A percentile compares a stretch with the other conserved stretches of the same genome.
Conservation (phyloP, 2,888 invertebrate genomes). For the Tridacna gigas region DNA sequence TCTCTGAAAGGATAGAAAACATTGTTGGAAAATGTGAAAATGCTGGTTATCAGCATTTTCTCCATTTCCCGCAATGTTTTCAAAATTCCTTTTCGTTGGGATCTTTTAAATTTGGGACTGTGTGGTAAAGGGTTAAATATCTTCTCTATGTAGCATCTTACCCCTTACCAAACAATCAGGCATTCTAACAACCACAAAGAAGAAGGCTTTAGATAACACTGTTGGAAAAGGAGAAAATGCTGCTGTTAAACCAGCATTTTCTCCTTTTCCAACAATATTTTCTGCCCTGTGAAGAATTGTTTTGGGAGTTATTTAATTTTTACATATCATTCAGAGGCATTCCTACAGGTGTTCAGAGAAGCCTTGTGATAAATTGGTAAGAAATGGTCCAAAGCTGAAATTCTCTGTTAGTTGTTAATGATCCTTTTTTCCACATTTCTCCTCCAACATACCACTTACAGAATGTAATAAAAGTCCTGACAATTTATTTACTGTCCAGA, state of each 20-base stretch:
- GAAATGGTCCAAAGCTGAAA: background rate
- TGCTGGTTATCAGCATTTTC: no score
- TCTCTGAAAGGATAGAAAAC: no score
- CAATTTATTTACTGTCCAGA: constrained; percentile 37
- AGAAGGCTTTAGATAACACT: background rate
- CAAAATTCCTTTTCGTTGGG: no score
- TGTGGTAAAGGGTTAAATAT: no score
- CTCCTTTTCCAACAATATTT: background rate
- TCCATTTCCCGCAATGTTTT: no score
- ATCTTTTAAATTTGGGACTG: no score
- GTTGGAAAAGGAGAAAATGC: no score
- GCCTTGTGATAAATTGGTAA: background rate
- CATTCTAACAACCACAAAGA: background rate
- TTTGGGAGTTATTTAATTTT: no score
- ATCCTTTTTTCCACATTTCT: background rate
- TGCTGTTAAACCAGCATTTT: no score
- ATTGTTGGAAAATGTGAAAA: no score
- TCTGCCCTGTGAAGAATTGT: background rate
- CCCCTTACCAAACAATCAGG: background rate
- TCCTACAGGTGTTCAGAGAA: no score
- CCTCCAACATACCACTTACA: background rate
- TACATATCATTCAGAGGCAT: no score
- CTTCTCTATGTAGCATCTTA: background rate
- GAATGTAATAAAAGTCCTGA: background rate
- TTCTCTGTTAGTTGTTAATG: background rate